Base-by-base conservation (phyloP, 2,113 vertebrate genomes). In the Nannobrachium achirus region DNA sequence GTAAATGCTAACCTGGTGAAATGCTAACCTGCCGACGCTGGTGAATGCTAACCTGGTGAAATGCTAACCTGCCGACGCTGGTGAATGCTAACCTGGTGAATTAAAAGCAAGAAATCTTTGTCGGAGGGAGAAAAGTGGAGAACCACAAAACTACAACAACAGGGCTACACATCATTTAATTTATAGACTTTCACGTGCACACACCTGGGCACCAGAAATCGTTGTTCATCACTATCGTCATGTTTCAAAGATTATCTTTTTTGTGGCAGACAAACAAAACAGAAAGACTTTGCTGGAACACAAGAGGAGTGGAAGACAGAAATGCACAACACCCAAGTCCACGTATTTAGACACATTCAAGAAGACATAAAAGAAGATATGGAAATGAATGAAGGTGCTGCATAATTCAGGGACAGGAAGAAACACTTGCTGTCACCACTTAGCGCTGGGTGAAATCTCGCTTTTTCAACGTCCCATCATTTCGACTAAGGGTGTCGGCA, bases 341-440 rank as follows among this genome's bases (percentile, higher is more conserved):
- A 56, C 14, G 45, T n/a, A 51, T 33, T 50, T 40, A 7, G 49
- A 48, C 56, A 45, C 46, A 45, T 52, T 38, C 33, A 39, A 7
- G 63, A 66, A 7, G 63, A 68, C 59, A 52, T 56, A 53, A 70
- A 80, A 53, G 45, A 64, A 25, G 3, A 49, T 14, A 58, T 69
- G 59, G 72, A 66, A 73, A 83, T 59, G 44, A 76, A 83, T 56
- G 40, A 73, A 8, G 10, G 15, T 10, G 11, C 48, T 75, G 55
- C 56, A 78, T 83, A 44, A 83, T 78, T 74, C 40, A 88, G 50
- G n/a, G 13, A 2, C 58, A 41, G 60, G 56, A 73, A 66, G 56
- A 40, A n/a, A 33, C 18, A 13, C 8, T 49, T 53, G 66, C 56
- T 60, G 52, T 75, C 58, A 66, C 8, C 11, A 42, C 55, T 69